A percentile compares a stretch with the other conserved stretches of the same genome.
Conservation (phyloP, 2,888 invertebrate genomes). For the Sinotaia quadrata region DNA sequence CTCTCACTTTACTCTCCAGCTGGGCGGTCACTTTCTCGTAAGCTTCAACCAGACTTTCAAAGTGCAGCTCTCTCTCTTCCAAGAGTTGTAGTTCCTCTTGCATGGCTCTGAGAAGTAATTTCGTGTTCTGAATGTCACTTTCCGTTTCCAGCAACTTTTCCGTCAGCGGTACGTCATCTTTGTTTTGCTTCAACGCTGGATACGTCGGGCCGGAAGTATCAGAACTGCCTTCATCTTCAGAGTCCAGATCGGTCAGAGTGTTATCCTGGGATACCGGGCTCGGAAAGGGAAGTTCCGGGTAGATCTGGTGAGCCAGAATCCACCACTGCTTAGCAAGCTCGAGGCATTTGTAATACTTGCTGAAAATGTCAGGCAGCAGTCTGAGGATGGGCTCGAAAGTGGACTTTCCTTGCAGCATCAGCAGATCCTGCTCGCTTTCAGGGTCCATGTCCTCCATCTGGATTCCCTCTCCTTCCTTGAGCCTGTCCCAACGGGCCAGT, state of each 20-base stretch:
- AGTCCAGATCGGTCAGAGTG: neutral
- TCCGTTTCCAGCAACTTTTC: constrained; percentile 40
- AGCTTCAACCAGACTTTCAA: constrained; percentile 26
- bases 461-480: constrained; percentile 55
- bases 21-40: constrained; percentile 28
- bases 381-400: constrained; percentile 58
- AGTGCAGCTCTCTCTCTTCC: constrained; percentile 28
- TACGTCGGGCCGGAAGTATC: constrained; percentile 40
- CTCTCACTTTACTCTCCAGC: constrained; percentile 7
- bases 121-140: constrained; percentile 44
- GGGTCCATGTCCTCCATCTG: constrained; percentile 53
- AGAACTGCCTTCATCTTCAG: neutral
- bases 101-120: constrained; percentile 11
- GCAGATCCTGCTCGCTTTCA: constrained; percentile 61
- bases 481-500: constrained; percentile 55
- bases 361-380: constrained; percentile 65
- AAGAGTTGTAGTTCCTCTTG: constrained; percentile 23
- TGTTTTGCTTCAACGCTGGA: constrained; percentile 49
- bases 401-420: constrained; percentile 49
- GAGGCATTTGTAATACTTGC: constrained; percentile 63
- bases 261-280: constrained; percentile 17
- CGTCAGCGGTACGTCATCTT: constrained; percentile 49
- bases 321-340: constrained; percentile 65
- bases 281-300: constrained; percentile 40
- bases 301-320: constrained; percentile 47